Evolutionary conservation across 2,113 vertebrate genomes (phyloP).

Genomic region (Pelmatolapia mariae): DNA sequence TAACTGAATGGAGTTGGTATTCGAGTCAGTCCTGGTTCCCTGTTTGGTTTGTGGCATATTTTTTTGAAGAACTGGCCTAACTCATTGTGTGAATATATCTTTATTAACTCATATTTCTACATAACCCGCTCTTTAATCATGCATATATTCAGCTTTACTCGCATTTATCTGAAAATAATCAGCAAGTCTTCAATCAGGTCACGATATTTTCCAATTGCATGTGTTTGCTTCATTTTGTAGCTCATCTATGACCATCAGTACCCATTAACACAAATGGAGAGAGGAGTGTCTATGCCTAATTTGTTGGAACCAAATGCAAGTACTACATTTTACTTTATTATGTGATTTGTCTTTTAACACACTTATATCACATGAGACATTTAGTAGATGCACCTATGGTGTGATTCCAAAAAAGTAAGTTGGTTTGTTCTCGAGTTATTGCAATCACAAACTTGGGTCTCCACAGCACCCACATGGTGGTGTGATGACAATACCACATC

Average conservation of each 20-base stretch:
- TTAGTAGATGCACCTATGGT: not conserved
- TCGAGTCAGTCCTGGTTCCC: not conserved
- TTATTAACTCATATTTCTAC: not conserved
- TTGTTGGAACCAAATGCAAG: slow-evolving; percentile 98
- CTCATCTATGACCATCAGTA: slow-evolving; percentile 80
- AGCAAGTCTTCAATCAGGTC: not conserved
- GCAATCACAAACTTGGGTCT: not conserved
- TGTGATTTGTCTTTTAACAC: not conserved
- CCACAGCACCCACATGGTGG: not conserved
- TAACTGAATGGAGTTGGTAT: not conserved
- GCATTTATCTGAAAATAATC: not conserved
- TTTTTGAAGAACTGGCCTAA: not conserved
- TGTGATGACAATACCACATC: not conserved
- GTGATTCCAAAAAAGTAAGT: not conserved
- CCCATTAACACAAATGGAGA: slow-evolving; percentile 86
- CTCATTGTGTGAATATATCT: not conserved
- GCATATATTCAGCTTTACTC: not conserved
- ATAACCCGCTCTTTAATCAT: not conserved
- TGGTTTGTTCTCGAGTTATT: not conserved
- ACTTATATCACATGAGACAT: not conserved
- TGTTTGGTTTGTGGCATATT: not conserved
- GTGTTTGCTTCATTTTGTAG: slow-evolving; percentile 75
- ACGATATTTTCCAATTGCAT: slow-evolving; percentile 33
- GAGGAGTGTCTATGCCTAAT: slow-evolving; percentile 97
- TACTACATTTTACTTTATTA: slow-evolving; percentile 45